phyloP scores from a whole-genome alignment of 2,113 vertebrate genomes.

The Scytalopus superciliaris region DNA sequence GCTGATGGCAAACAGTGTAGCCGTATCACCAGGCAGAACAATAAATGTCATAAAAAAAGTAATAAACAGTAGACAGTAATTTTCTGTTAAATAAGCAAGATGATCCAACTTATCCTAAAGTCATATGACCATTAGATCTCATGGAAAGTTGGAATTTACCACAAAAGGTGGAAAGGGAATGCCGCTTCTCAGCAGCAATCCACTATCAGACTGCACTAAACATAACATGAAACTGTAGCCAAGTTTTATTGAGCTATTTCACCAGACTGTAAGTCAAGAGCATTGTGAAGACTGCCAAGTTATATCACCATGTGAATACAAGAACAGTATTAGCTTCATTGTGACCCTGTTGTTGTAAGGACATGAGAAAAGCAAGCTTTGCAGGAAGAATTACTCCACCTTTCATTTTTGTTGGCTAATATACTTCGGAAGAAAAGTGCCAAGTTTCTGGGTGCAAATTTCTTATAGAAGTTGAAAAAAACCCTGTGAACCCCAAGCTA shows the following conservation, averaged over 20 bases:
- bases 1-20: background rate
- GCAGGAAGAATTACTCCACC: background rate
- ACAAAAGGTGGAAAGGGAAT: background rate
- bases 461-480: background rate
- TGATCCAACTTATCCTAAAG: background rate
- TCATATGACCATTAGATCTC: background rate
- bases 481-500: background rate
- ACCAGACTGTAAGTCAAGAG: background rate
- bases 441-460: background rate
- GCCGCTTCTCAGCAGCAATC: background rate
- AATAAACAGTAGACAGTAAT: background rate
- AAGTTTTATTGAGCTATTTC: slow-evolving; percentile 7
- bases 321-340: background rate
- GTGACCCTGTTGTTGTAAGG: background rate
- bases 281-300: background rate
- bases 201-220: background rate
- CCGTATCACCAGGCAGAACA: background rate
- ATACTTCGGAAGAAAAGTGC: background rate
- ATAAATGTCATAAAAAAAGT: background rate
- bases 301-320: background rate
- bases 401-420: background rate
- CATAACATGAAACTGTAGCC: background rate
- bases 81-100: background rate
- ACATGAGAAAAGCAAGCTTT: background rate
- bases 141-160: background rate